phyloP scores from a whole-genome alignment of 1,140 invertebrate species.

The Tyrophagus putrescentiae region DNA sequence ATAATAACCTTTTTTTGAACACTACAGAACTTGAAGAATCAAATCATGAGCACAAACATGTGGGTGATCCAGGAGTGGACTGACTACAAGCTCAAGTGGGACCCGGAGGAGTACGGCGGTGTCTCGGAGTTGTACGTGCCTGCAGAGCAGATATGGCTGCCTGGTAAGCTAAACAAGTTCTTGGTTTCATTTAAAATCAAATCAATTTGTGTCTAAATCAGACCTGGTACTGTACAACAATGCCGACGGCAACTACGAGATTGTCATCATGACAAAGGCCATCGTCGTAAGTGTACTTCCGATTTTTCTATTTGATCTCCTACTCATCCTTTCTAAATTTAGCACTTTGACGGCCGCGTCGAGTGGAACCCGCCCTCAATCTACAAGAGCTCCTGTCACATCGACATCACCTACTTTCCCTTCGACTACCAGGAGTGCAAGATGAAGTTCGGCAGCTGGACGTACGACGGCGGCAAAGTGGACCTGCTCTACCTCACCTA shows the following conservation, averaged over 20 bases:
- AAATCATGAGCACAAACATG: slow-evolving; percentile 84
- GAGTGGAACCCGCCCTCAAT: slow-evolving; percentile 58
- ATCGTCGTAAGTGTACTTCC: slow-evolving; percentile 42
- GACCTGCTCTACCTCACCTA: slow-evolving; percentile 10
- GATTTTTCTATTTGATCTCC: neutral
- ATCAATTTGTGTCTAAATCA: neutral
- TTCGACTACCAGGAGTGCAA: slow-evolving; percentile 68
- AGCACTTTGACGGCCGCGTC: slow-evolving; percentile 45
- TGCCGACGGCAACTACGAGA: slow-evolving; percentile 94
- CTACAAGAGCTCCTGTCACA: slow-evolving; percentile 95
- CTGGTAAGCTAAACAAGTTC: slow-evolving; percentile 22
- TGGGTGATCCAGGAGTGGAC: slow-evolving; percentile 52
- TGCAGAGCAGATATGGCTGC: slow-evolving; percentile 40
- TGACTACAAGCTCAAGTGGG: slow-evolving; percentile 40
- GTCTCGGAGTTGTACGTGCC: slow-evolving; percentile 41
- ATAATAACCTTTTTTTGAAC: neutral
- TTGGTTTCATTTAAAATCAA: neutral
- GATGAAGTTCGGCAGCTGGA: slow-evolving; percentile 90
- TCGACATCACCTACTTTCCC: slow-evolving; percentile 83
- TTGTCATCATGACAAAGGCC: slow-evolving; percentile 90
- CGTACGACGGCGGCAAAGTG: slow-evolving; percentile 31
- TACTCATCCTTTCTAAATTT: neutral
- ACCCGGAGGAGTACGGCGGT: slow-evolving; percentile 39
- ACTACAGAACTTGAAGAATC: slow-evolving; percentile 73
- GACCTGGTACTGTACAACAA: slow-evolving; percentile 42